A percentile compares a stretch with the other conserved stretches of the same genome.
phyloP scores from a whole-genome alignment of 2,888 invertebrate species.

The Melolontha melolontha region DNA sequence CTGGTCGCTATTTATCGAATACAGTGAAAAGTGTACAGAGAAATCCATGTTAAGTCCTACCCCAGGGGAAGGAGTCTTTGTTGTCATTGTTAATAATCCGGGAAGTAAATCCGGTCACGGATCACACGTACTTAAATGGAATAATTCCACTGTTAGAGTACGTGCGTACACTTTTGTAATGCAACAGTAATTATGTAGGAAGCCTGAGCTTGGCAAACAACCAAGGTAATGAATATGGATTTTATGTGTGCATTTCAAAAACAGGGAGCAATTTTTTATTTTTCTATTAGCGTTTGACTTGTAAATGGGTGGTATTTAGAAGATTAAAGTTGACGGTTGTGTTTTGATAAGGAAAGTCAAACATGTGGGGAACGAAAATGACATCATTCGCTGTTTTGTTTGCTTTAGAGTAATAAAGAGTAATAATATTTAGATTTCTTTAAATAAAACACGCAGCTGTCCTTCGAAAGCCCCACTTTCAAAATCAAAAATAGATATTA shows the following conservation, averaged over 20 bases:
- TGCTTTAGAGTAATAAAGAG: too few relatives aligned
- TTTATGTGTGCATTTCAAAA: not conserved
- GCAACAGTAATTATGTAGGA: constrained; percentile 4
- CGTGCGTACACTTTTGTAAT: constrained; percentile 10
- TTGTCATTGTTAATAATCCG: constrained; percentile 29
- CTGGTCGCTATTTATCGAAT: constrained; percentile 2
- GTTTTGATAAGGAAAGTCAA: constrained; percentile 10
- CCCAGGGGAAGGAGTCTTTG: not conserved
- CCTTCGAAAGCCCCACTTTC: too few relatives aligned
- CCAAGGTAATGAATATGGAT: constrained; percentile 27
- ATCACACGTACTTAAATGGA: constrained; percentile 11
- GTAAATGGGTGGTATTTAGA: not conserved
- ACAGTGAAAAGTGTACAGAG: not conserved
- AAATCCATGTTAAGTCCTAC: not conserved
- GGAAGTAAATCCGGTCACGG: constrained; percentile 22
- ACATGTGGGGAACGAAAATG: not conserved
- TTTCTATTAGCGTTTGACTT: constrained; percentile 3
- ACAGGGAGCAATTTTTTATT: constrained; percentile 1
- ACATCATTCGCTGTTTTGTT: too few relatives aligned
- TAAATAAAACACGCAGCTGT: too few relatives aligned
- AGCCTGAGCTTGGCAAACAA: constrained; percentile 2
- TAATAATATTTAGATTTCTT: too few relatives aligned
- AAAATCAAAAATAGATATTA: too few relatives aligned
- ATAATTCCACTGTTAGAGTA: constrained; percentile 23
- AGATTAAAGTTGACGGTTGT: constrained; percentile 6